Evolutionary conservation across 1,140 invertebrate genomes (phyloP).

Genomic region (Trichonephila clavipes): DNA sequence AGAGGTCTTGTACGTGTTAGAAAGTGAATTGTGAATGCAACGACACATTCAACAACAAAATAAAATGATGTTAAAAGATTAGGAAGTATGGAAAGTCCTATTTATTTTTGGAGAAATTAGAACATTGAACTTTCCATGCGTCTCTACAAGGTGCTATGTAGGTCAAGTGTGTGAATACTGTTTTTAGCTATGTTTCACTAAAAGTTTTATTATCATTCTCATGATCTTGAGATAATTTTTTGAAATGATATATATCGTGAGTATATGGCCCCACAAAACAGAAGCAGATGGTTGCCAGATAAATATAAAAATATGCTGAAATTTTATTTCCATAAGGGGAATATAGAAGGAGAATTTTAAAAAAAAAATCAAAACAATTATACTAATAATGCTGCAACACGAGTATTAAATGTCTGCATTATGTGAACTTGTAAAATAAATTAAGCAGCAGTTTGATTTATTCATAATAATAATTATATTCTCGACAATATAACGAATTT

Average conservation of each 20-base stretch:
- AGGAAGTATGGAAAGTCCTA: conserved; percentile 47
- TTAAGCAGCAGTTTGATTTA: no score
- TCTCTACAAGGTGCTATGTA: conserved; percentile 30
- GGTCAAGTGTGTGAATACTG: conserved; percentile 56
- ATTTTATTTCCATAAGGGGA: no score
- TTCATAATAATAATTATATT: no score
- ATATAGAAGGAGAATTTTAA: no score
- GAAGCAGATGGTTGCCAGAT: no score
- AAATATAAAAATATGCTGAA: neutral
- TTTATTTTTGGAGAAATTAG: conserved; percentile 67
- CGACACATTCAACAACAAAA: conserved; percentile 29
- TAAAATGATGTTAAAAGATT: conserved; percentile 45
- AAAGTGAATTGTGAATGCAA: neutral
- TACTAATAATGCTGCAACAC: no score
- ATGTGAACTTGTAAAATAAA: no score
- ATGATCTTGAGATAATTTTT: neutral
- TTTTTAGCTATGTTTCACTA: neutral
- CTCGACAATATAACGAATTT: no score
- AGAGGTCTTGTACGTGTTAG: neutral
- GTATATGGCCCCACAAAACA: no score
- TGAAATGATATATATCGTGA: neutral
- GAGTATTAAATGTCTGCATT: no score
- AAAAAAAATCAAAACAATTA: no score
- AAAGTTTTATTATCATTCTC: neutral
- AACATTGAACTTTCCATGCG: conserved; percentile 65